phyloP scores from a whole-genome alignment of 2,113 vertebrate species.

The Anhinga anhinga region DNA sequence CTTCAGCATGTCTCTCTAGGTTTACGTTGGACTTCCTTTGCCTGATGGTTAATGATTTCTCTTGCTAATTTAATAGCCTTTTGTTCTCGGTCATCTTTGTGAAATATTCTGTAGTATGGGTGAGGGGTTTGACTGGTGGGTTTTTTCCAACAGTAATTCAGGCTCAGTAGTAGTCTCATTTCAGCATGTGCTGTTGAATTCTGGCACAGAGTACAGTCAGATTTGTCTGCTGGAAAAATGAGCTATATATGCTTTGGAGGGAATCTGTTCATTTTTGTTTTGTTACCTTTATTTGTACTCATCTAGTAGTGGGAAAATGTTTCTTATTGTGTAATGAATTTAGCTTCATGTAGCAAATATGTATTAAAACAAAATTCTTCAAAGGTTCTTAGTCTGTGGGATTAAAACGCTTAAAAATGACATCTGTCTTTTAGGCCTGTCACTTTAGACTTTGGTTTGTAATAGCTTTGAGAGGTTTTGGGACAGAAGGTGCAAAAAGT shows the following conservation, averaged over 20 bases:
- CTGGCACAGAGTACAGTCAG: background rate
- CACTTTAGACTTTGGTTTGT: background rate
- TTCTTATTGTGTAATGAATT: background rate
- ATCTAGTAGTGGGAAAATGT: background rate
- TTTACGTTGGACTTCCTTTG: background rate
- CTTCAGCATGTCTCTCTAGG: background rate
- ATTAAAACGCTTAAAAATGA: background rate
- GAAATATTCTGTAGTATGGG: background rate
- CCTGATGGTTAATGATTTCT: background rate
- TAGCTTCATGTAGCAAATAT: background rate
- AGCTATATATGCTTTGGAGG: background rate
- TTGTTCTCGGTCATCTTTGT: background rate
- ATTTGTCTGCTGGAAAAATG: background rate
- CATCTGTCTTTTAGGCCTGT: background rate
- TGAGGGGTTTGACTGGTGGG: background rate
- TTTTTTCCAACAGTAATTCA: background rate
- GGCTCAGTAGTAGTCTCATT: background rate
- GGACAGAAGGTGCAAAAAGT: background rate
- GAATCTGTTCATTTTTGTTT: background rate
- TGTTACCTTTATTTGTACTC: background rate
- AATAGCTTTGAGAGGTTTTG: background rate
- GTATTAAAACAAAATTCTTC: background rate
- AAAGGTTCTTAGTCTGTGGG: background rate
- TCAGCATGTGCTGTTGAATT: background rate
- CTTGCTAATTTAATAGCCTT: background rate